Conservation (phyloP, 2,888 invertebrate genomes). For the Drosophila austrosaltans region DNA sequence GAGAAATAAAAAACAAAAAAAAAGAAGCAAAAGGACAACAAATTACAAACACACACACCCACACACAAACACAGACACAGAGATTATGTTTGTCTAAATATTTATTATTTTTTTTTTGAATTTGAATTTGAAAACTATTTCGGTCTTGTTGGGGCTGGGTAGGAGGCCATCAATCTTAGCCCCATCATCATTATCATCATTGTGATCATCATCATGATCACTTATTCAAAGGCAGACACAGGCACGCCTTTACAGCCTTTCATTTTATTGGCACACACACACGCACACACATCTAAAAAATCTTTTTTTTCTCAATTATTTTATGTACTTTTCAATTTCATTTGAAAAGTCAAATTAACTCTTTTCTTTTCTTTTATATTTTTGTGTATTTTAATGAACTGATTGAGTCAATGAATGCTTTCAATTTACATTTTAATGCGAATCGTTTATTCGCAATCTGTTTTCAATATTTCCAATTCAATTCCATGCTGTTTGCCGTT, state of each 20-base stretch:
- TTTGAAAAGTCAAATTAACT: slow-evolving; percentile 22
- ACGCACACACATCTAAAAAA: slow-evolving; percentile 44
- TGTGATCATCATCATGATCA: neutral
- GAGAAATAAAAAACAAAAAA: slow-evolving; percentile 28
- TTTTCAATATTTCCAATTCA: slow-evolving; percentile 34
- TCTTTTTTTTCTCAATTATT: slow-evolving; percentile 48
- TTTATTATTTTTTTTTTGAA: slow-evolving; percentile 48
- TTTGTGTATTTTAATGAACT: neutral
- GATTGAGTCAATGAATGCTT: neutral
- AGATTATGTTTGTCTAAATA: slow-evolving; percentile 64
- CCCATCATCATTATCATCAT: slow-evolving; percentile 20
- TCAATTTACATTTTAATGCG: slow-evolving; percentile 15
- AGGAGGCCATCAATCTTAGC: slow-evolving; percentile 39
- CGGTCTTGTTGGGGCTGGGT: slow-evolving; percentile 31
- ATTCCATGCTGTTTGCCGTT: slow-evolving; percentile 37
- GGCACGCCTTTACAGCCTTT: slow-evolving; percentile 43
- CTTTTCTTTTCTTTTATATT: slow-evolving; percentile 38
- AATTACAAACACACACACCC: slow-evolving; percentile 23
- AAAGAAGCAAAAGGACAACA: slow-evolving; percentile 33
- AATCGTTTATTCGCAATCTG: slow-evolving; percentile 24
- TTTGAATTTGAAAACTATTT: slow-evolving; percentile 47
- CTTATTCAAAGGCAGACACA: slow-evolving; percentile 13
- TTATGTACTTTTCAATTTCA: slow-evolving; percentile 42
- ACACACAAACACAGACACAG: slow-evolving; percentile 21
- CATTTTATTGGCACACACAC: slow-evolving; percentile 29